A percentile compares a stretch with the other conserved stretches of the same genome.
Conservation (phyloP, 2,888 invertebrate species). For the Chymomyza amoena region DNA sequence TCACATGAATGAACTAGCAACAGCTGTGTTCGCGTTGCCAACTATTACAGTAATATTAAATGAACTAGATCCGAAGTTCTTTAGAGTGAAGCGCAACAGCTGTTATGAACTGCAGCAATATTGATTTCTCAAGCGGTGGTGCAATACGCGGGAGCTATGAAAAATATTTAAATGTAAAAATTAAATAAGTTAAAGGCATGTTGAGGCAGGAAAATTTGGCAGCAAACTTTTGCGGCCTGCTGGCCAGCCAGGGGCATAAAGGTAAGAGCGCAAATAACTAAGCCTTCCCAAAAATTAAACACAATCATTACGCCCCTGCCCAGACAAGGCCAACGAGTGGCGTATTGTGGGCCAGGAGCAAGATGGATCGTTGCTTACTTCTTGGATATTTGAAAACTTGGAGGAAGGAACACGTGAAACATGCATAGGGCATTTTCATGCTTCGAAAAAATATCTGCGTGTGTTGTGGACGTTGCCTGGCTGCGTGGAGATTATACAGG, state of each 20-base stretch:
- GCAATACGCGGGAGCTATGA: neutral
- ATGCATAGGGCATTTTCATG: constrained; percentile 83
- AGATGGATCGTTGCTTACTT: constrained; percentile 85
- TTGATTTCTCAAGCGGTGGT: constrained; percentile 1
- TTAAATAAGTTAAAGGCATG: constrained; percentile 54
- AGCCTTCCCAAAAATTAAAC: constrained; percentile 30
- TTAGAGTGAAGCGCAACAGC: neutral
- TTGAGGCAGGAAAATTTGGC: constrained; percentile 78
- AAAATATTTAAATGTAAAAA: constrained; percentile 16
- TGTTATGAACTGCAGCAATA: neutral
- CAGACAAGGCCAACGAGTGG: constrained; percentile 85
- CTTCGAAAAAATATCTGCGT: constrained; percentile 81
- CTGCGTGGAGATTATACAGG: constrained; percentile 86
- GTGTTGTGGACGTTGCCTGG: constrained; percentile 83
- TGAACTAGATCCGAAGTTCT: neutral
- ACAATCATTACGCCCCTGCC: neutral
- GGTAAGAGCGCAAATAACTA: constrained; percentile 51
- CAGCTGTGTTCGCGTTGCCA: too few relatives aligned
- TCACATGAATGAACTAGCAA: too few relatives aligned
- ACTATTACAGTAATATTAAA: too few relatives aligned
- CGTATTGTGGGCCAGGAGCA: constrained; percentile 89
- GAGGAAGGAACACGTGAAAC: constrained; percentile 77
- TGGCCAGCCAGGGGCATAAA: constrained; percentile 75
- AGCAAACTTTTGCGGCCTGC: constrained; percentile 78
- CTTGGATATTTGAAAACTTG: constrained; percentile 81